These are phyloP conservation scores for Chaetodon trifasciatus DNA, from an alignment of 2,797 vertebrate genomes.

Conservation along the genomic window DNA sequence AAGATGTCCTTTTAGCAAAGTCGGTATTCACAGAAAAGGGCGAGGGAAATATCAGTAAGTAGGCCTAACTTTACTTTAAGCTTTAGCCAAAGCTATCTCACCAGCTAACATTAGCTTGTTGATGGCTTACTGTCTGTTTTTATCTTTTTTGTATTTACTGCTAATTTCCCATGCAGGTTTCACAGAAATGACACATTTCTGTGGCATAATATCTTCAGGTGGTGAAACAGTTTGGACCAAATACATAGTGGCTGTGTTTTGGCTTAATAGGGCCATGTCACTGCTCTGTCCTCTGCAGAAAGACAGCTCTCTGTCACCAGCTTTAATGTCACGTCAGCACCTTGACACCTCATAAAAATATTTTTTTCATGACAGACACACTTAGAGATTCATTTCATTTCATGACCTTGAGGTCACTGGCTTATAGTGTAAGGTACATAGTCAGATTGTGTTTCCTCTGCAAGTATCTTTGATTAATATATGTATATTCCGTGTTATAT, in stretches of 20 bases:
- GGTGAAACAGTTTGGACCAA: neutral
- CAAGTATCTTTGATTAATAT: neutral
- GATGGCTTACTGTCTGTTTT: neutral
- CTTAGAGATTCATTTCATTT: neutral
- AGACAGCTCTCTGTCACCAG: neutral
- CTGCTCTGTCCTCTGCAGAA: neutral
- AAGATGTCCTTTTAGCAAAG: neutral
- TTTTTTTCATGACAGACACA: conserved; percentile 37
- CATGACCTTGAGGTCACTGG: conserved; percentile 23
- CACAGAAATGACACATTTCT: neutral
- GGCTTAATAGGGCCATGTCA: neutral
- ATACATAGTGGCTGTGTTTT: neutral
- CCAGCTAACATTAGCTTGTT: neutral
- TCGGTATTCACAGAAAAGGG: neutral
- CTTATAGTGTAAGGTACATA: conserved; percentile 9
- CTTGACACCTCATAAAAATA: conserved; percentile 33
- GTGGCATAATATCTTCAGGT: neutral
- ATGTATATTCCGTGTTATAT: no score
- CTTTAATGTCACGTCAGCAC: conserved; percentile 22
- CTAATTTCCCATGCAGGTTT: neutral
- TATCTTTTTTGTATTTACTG: neutral
- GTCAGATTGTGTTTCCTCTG: conserved; percentile 26
- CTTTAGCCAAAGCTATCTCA: neutral
- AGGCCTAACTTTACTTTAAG: neutral
- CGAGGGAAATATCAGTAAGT: neutral